Conservation (phyloP, 2,888 invertebrate species). For the Neuroscelio doddi region DNA sequence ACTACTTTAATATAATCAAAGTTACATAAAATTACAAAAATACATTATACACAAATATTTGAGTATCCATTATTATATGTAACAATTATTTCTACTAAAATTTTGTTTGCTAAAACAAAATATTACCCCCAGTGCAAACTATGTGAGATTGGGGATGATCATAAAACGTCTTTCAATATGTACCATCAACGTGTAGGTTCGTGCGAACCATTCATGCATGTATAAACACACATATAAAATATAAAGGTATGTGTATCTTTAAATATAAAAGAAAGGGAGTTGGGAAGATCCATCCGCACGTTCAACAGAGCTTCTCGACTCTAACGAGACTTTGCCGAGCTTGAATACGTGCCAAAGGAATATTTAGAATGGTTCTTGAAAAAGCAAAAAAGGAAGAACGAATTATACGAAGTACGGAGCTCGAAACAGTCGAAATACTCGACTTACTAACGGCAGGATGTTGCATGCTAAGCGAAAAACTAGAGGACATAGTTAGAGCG, state of each 20-base stretch:
- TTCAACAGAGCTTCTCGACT: conserved; percentile 47
- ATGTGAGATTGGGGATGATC: not conserved
- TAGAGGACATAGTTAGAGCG: conserved; percentile 26
- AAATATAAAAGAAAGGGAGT: conserved; percentile 11
- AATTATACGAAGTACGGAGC: conserved; percentile 20
- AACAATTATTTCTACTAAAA: not conserved
- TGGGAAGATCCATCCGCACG: conserved; percentile 35
- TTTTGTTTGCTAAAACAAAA: too few relatives aligned
- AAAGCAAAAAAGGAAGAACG: conserved; percentile 21
- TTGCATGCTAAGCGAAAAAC: conserved; percentile 15
- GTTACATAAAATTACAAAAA: too few relatives aligned
- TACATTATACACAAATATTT: too few relatives aligned
- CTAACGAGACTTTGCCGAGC: conserved; percentile 58
- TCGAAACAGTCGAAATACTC: conserved; percentile 23
- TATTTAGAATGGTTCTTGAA: conserved; percentile 44
- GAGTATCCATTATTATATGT: too few relatives aligned
- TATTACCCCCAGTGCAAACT: not conserved
- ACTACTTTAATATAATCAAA: too few relatives aligned
- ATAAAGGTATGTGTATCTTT: conserved; percentile 1
- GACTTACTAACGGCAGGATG: conserved; percentile 8
- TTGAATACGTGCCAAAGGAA: conserved; percentile 55
- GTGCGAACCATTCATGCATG: not conserved
- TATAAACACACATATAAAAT: not conserved
- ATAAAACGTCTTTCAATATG: not conserved
- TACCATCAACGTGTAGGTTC: not conserved